phyloP scores from a whole-genome alignment of 2,113 vertebrate genomes.

The Mesocricetus auratus region DNA sequence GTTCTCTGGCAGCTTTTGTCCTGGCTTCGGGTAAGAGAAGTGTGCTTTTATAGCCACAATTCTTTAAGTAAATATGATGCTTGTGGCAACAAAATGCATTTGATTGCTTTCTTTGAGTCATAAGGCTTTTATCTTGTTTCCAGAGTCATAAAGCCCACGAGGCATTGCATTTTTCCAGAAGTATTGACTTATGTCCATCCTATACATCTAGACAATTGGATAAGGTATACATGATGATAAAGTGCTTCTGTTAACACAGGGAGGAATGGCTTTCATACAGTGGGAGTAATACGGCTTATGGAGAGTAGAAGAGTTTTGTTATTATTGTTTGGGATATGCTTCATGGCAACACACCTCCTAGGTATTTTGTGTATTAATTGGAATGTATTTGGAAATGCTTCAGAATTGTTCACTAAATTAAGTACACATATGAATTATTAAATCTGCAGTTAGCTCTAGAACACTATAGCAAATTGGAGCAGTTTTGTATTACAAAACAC shows the following conservation, averaged over 20 bases:
- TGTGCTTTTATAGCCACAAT: slow-evolving; percentile 85
- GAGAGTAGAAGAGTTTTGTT: slow-evolving; percentile 55
- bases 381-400: background rate
- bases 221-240: slow-evolving; percentile 70
- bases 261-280: slow-evolving; percentile 56
- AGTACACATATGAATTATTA: background rate
- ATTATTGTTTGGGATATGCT: slow-evolving; percentile 39
- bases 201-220: slow-evolving; percentile 76
- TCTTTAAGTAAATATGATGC: slow-evolving; percentile 87
- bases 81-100: slow-evolving; percentile 83
- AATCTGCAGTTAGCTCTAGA: background rate
- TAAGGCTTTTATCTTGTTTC: slow-evolving; percentile 86
- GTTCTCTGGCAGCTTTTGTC: slow-evolving; percentile 85
- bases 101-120: slow-evolving; percentile 83
- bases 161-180: slow-evolving; percentile 74
- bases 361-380: background rate
- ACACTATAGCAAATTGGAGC: background rate
- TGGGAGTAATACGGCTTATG: slow-evolving; percentile 10
- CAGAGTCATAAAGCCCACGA: slow-evolving; percentile 82
- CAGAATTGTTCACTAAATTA: slow-evolving; percentile 29
- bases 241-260: slow-evolving; percentile 61
- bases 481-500: background rate
- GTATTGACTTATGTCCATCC: slow-evolving; percentile 75
- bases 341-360: slow-evolving; percentile 53
- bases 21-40: slow-evolving; percentile 84